phyloP scores from a whole-genome alignment of 1,140 invertebrate genomes.

The Brachionus angularis region DNA sequence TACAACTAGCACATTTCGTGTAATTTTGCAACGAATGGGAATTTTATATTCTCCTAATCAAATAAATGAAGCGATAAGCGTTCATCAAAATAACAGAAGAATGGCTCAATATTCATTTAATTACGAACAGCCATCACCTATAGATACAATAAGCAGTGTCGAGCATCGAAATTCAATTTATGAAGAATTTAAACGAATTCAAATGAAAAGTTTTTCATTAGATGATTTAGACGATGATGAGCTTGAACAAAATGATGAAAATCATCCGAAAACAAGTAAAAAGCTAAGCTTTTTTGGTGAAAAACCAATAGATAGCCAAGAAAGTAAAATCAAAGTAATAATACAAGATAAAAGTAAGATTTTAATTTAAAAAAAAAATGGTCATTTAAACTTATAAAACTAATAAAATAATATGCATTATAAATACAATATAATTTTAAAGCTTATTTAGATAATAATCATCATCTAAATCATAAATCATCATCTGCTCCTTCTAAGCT shows the following conservation, averaged over 20 bases:
- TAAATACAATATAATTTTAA: too few relatives aligned
- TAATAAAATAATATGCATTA: too few relatives aligned
- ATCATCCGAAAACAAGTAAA: background rate
- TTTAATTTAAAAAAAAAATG: too few relatives aligned
- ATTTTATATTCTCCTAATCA: background rate
- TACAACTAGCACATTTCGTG: background rate
- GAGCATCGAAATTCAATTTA: background rate
- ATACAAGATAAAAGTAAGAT: too few relatives aligned
- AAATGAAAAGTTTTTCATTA: conserved; percentile 29
- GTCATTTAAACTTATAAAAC: too few relatives aligned
- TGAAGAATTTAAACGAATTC: conserved; percentile 8
- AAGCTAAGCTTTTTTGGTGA: background rate
- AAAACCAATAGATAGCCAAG: background rate
- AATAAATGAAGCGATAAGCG: conserved; percentile 14
- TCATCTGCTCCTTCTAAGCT: too few relatives aligned
- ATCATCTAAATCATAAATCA: too few relatives aligned
- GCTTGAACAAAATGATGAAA: background rate
- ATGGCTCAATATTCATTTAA: background rate
- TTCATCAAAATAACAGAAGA: conserved; percentile 6
- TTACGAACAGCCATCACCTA: background rate
- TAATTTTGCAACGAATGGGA: background rate
- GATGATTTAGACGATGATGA: conserved; percentile 26
- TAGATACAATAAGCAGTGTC: background rate
- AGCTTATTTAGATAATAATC: too few relatives aligned
- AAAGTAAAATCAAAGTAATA: background rate